These are phyloP conservation scores for Montipora sp. DNA, from an alignment of 64 coral and sea anemone species.

Conservation along the genomic window DNA sequence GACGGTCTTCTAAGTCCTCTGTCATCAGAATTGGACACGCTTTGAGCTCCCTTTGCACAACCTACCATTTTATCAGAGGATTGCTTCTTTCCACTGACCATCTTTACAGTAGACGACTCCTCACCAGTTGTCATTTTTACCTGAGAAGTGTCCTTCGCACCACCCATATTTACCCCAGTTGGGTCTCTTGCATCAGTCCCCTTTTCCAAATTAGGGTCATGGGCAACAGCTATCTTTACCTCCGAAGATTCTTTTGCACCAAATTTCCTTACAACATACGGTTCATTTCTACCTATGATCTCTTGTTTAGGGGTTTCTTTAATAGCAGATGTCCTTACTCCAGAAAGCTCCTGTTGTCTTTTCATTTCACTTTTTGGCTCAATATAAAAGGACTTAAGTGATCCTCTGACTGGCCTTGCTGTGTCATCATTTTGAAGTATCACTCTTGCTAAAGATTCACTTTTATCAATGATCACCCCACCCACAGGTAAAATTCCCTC, in stretches of 20 bases:
- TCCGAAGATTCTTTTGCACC: not conserved
- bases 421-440: not conserved
- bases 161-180: not conserved
- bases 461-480: constrained; percentile 30
- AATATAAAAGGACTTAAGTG: not conserved
- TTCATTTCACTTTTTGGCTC: not conserved
- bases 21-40: not conserved
- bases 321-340: not conserved
- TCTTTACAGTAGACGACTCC: not conserved
- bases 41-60: not conserved
- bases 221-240: not conserved
- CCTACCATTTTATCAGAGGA: not conserved
- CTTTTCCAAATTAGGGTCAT: not conserved
- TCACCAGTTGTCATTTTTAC: not conserved
- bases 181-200: not conserved
- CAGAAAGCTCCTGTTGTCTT: not conserved
- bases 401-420: not conserved
- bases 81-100: not conserved
- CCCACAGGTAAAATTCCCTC: constrained; percentile 39
- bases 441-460: not conserved
- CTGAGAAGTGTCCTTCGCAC: not conserved
- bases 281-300: not conserved
- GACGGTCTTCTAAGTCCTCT: not conserved
- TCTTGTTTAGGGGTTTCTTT: not conserved
- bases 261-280: not conserved